A percentile compares a stretch with the other conserved stretches of the same genome.
Conservation (phyloP, 2,797 vertebrate species). For the Sebastes minor region DNA sequence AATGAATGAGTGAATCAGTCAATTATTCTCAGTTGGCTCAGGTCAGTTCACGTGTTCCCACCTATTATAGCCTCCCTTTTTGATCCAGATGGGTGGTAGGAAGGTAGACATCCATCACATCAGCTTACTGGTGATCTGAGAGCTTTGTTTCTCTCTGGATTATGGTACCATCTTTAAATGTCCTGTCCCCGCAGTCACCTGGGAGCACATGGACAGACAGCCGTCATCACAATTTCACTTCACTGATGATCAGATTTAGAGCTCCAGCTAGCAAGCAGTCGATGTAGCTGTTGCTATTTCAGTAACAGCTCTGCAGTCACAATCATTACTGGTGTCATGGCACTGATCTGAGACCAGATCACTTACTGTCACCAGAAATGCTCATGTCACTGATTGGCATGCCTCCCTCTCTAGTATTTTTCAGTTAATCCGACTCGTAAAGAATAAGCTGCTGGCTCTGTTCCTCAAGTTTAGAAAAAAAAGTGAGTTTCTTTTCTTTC, state of each 20-base stretch:
- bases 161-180: conserved; percentile 25
- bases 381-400: conserved; percentile 17
- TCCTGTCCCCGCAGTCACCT: background rate
- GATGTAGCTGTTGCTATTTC: conserved; percentile 9
- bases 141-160: conserved; percentile 34
- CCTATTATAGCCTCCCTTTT: background rate
- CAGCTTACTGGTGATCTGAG: conserved; percentile 21
- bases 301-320: background rate
- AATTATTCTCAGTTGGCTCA: background rate
- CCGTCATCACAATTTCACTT: conserved; percentile 1
- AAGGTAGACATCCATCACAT: conserved; percentile 33
- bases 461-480: conserved; percentile 30
- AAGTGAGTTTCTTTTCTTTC: background rate
- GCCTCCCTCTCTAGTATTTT: conserved; percentile 9
- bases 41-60: background rate
- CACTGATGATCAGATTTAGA: conserved; percentile 18
- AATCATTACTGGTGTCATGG: background rate
- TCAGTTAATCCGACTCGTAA: conserved; percentile 12
- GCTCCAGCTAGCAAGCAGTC: background rate
- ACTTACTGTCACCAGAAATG: background rate
- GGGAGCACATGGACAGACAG: background rate
- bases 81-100: background rate
- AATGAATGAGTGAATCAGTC: background rate
- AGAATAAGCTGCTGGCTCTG: conserved; percentile 29
- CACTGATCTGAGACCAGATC: background rate